Evolutionary conservation across 1,140 invertebrate species (phyloP), one percentile per base, ranked within the genome.

Genomic region (Aphelenchoides avenae): DNA sequence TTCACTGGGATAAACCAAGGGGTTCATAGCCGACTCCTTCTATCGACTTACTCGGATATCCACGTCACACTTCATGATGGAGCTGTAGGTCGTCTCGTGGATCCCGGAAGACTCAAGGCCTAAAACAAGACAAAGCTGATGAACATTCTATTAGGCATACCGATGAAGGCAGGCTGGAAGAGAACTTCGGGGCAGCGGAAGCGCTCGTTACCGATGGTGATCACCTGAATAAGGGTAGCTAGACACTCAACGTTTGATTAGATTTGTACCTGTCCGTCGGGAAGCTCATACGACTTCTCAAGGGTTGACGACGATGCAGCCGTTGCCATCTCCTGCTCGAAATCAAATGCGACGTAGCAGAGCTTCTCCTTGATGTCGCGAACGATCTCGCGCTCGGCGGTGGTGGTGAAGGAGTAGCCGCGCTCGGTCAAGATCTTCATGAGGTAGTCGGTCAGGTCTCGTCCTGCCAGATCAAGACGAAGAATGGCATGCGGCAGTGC

Each of bases 151-250:
- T n/a, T n/a, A n/a, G n/a, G n/a, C n/a, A n/a, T n/a, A n/a, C n/a
- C 89, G 94, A 82, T 91, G 86, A 89, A 95, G 92, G 78, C 91
- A 84, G 80, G 92, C 89, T 80, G 91, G n/a, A n/a, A n/a, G n/a
- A n/a, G n/a, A n/a, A n/a, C n/a, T n/a, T n/a, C n/a, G n/a, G n/a
- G n/a, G n/a, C n/a, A n/a, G n/a, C n/a, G n/a, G n/a, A n/a, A n/a
- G n/a, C n/a, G n/a, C n/a, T n/a, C n/a, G n/a, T n/a, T 92, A 68
- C 89, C 90, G 76, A 91, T 91, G 81, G 89, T 92, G 82, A 92
- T 55, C 15, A 68, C 67, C n/a, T n/a, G n/a, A n/a, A n/a, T n/a
- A n/a, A n/a, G n/a, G n/a, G n/a, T n/a, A n/a, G n/a, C n/a, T n/a
- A n/a, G n/a, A n/a, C n/a, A n/a, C n/a, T n/a, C 78, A 80, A 26